Evolutionary conservation across 2,113 vertebrate genomes (phyloP).

Genomic region (Micromys minutus): DNA sequence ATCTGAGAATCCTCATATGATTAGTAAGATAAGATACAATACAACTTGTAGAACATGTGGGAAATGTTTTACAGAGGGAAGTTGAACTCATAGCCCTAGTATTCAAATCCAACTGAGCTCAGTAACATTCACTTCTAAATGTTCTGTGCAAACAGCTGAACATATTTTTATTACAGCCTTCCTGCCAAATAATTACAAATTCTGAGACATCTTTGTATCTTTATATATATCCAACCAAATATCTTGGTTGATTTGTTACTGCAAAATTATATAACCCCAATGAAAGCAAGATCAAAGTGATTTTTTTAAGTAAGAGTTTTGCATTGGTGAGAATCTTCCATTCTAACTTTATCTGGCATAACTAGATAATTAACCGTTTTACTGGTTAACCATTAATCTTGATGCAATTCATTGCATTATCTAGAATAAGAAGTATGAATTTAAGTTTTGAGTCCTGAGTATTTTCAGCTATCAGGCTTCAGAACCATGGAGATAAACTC

Average conservation of each 20-base stretch:
- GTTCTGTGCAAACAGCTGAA: constrained; percentile 59
- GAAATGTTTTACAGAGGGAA: neutral
- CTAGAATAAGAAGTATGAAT: neutral
- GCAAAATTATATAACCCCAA: neutral
- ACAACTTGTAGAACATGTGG: neutral
- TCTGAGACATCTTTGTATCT: constrained; percentile 49
- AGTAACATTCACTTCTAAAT: constrained; percentile 24
- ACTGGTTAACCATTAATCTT: neutral
- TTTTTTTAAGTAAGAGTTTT: neutral
- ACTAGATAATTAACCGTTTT: neutral
- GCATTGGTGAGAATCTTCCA: neutral
- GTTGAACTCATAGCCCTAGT: neutral
- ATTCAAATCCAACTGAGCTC: neutral
- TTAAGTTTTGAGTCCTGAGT: neutral
- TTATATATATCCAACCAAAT: neutral
- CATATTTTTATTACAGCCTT: constrained; percentile 63
- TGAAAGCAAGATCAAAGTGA: neutral
- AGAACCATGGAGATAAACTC: neutral
- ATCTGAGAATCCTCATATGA: neutral
- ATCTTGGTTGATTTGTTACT: constrained; percentile 29
- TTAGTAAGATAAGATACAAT: neutral
- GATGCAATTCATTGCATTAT: neutral
- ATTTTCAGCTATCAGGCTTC: neutral
- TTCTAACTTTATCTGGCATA: neutral
- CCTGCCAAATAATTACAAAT: constrained; percentile 45